Percentiles rank a stretch among this genome's conserved stretches.
Conservation (phyloP, 2,797 vertebrate species). For the Gila robusta region DNA sequence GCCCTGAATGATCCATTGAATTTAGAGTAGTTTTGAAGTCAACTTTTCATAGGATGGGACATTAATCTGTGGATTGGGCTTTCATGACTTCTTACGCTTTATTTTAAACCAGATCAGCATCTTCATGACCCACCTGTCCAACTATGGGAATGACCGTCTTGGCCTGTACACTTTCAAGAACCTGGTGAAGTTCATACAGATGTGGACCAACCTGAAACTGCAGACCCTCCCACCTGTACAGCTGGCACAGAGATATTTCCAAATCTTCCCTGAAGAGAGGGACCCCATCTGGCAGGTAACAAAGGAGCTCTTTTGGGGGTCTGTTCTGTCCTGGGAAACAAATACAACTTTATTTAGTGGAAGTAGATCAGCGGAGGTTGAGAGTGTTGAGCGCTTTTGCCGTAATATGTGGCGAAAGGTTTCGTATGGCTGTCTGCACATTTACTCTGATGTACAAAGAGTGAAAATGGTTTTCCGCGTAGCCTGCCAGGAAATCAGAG, state of each 20-base stretch:
- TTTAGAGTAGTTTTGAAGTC: not conserved
- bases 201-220: slow-evolving; percentile 96
- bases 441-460: slow-evolving; percentile 37
- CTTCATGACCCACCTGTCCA: slow-evolving; percentile 99
- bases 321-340: slow-evolving; percentile 29
- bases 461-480: slow-evolving; percentile 51
- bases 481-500: slow-evolving; percentile 46
- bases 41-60: not conserved
- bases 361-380: not conserved
- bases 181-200: slow-evolving; percentile 92
- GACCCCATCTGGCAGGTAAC: slow-evolving; percentile 97
- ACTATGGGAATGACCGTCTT: slow-evolving; percentile 97
- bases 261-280: slow-evolving; percentile 96
- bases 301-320: not conserved
- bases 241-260: slow-evolving; percentile 97
- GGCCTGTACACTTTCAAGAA: slow-evolving; percentile 98
- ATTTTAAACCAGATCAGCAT: slow-evolving; percentile 89
- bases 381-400: not conserved
- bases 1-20: not conserved
- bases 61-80: not conserved
- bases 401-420: slow-evolving; percentile 13
- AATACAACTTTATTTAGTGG: slow-evolving; percentile 8
- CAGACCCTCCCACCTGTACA: slow-evolving; percentile 94
- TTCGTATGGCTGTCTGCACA: slow-evolving; percentile 33
- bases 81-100: not conserved